phyloP scores from a whole-genome alignment of 2,113 vertebrate species.

The Gasterosteus nipponicus region DNA sequence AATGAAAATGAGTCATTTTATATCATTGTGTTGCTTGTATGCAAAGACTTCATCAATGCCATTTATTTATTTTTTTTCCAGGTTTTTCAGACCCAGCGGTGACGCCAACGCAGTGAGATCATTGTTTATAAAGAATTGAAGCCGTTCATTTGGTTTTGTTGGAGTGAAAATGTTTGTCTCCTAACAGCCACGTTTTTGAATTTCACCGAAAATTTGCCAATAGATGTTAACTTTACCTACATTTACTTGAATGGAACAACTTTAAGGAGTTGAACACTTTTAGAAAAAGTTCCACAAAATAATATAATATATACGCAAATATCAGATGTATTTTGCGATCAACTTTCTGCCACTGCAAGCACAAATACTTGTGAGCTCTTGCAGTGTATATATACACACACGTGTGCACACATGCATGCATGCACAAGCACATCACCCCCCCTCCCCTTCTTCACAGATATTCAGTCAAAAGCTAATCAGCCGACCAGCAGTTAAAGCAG shows the following conservation, averaged over 20 bases:
- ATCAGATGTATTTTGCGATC: background rate
- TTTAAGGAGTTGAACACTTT: background rate
- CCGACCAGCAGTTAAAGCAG: slow-evolving; percentile 37
- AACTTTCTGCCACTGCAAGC: background rate
- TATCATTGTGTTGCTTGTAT: no score
- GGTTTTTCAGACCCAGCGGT: no score
- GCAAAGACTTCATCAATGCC: no score
- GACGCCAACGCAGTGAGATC: no score
- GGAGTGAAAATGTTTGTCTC: no score
- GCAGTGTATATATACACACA: background rate
- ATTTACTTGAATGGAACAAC: background rate
- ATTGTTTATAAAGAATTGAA: no score
- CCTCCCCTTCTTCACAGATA: slow-evolving; percentile 13
- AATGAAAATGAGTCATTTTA: no score
- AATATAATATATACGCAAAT: background rate
- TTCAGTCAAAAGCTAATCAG: slow-evolving; percentile 59
- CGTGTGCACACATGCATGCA: background rate
- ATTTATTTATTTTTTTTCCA: no score
- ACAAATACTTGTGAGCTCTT: slow-evolving; percentile 8
- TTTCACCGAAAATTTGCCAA: no score
- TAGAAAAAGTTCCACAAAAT: background rate
- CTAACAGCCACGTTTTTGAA: no score
- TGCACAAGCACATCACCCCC: background rate
- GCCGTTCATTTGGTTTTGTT: no score
- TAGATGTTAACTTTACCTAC: background rate